Percentiles rank a stretch among this genome's conserved stretches.
These are phyloP conservation scores for Acrocephalus arundinaceus DNA, from an alignment of 2,113 vertebrate species.

Conservation along the genomic window DNA sequence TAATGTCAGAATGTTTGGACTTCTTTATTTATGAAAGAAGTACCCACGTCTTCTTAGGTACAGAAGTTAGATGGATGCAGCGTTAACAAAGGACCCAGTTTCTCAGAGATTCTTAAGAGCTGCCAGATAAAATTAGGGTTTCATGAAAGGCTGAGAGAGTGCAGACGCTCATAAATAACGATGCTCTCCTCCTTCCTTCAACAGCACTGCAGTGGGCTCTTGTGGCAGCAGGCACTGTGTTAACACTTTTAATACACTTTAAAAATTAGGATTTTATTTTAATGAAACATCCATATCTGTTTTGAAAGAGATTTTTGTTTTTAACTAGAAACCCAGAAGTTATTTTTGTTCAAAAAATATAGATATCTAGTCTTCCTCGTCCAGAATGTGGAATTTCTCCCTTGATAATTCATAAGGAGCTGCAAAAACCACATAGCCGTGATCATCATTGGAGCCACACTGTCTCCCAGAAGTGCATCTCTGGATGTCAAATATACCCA, in stretches of 20 bases:
- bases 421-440: neutral
- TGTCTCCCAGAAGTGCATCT: neutral
- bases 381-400: neutral
- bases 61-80: slow-evolving; percentile 29
- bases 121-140: slow-evolving; percentile 67
- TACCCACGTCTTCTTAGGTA: slow-evolving; percentile 10
- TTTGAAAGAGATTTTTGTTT: neutral
- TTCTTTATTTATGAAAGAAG: slow-evolving; percentile 20
- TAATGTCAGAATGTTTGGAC: slow-evolving; percentile 1
- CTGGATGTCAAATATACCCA: neutral
- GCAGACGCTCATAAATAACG: slow-evolving; percentile 64
- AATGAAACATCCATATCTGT: neutral
- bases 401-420: neutral
- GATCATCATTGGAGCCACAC: neutral
- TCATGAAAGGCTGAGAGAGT: slow-evolving; percentile 66
- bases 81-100: slow-evolving; percentile 30
- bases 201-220: neutral
- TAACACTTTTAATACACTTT: neutral
- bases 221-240: slow-evolving; percentile 22
- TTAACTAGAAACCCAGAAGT: neutral
- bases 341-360: neutral
- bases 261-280: neutral
- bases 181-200: slow-evolving; percentile 64
- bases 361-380: neutral
- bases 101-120: slow-evolving; percentile 53